These are phyloP conservation scores for Heliconius cydno DNA, from an alignment of 2,888 invertebrate genomes.

Conservation along the genomic window DNA sequence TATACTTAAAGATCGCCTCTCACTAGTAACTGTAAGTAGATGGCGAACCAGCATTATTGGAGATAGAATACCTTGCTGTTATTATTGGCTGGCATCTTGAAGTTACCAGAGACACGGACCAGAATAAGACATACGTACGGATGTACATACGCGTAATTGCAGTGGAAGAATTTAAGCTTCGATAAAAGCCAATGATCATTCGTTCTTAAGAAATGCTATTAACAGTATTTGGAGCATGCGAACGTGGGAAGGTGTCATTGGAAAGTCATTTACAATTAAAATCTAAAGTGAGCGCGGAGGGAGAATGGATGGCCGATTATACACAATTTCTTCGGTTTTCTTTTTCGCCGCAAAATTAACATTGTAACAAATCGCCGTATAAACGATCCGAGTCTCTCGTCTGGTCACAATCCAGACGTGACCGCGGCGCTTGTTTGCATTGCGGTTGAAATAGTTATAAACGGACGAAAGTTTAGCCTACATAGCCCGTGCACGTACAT, in stretches of 20 bases:
- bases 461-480: conserved; percentile 79
- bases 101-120: conserved; percentile 35
- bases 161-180: conserved; percentile 39
- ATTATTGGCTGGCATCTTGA: conserved; percentile 54
- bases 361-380: conserved; percentile 56
- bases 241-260: conserved; percentile 72
- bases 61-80: conserved; percentile 57
- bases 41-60: conserved; percentile 50
- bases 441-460: conserved; percentile 71
- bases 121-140: conserved; percentile 19
- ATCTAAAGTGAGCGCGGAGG: conserved; percentile 60
- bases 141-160: conserved; percentile 37
- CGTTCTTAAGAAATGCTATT: conserved; percentile 56
- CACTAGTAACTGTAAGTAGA: conserved; percentile 62
- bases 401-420: conserved; percentile 68
- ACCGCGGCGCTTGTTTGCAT: conserved; percentile 73
- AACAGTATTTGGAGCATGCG: conserved; percentile 73
- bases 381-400: conserved; percentile 58
- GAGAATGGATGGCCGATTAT: conserved; percentile 55
- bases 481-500: conserved; percentile 55
- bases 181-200: conserved; percentile 49
- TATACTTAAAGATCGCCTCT: conserved; percentile 64
- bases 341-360: conserved; percentile 59
- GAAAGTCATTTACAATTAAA: conserved; percentile 61
- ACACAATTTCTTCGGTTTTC: conserved; percentile 44